phyloP scores from a whole-genome alignment of 1,140 invertebrate species.

The Forficula auricularia region DNA sequence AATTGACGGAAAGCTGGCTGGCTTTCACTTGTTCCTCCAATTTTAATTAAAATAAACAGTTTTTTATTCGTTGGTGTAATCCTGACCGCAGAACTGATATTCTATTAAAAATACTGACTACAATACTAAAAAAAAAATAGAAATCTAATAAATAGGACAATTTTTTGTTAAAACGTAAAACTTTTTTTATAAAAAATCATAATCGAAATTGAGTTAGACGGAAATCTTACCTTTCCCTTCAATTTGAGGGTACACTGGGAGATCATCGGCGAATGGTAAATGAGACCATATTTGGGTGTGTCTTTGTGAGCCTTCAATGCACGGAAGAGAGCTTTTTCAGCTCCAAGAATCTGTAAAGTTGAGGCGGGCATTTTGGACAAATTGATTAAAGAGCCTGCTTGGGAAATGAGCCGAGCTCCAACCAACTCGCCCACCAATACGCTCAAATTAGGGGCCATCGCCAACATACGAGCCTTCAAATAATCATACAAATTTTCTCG shows the following conservation, averaged over 20 bases:
- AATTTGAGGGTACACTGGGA: conserved; percentile 71
- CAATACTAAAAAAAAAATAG: not conserved
- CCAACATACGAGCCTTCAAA: conserved; percentile 89
- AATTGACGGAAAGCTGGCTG: no score
- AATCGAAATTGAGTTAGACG: no score
- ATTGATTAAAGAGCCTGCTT: conserved; percentile 85
- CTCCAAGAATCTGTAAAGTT: conserved; percentile 93
- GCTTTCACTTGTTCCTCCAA: no score
- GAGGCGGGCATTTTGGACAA: conserved; percentile 96
- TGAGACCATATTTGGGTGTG: conserved; percentile 97
- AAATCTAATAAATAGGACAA: conserved; percentile 8
- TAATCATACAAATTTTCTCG: conserved; percentile 73
- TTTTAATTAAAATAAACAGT: no score
- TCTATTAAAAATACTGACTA: no score
- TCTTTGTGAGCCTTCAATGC: conserved; percentile 94
- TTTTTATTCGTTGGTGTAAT: no score
- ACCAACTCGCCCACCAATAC: conserved; percentile 90
- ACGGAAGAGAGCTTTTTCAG: conserved; percentile 93
- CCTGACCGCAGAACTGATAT: no score
- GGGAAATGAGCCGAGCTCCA: conserved; percentile 85
- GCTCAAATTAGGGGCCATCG: conserved; percentile 93
- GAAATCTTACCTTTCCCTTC: conserved; percentile 53
- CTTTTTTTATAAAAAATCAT: no score
- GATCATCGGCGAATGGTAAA: conserved; percentile 90
- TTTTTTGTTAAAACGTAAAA: no score